Evolutionary conservation across 2,888 invertebrate genomes (phyloP), one percentile per base, ranked within the genome.

Genomic region (Oligia latruncula): DNA sequence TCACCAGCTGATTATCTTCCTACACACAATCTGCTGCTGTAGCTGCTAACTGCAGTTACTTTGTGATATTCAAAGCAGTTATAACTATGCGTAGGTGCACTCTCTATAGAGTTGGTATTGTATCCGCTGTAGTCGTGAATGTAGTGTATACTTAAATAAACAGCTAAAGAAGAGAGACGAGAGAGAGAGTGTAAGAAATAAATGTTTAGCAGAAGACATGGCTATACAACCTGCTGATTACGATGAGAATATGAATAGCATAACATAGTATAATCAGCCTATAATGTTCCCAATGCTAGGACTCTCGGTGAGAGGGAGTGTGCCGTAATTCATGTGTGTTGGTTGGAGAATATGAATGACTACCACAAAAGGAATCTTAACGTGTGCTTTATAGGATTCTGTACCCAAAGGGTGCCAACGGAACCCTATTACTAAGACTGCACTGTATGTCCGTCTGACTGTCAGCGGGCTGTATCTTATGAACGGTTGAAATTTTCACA

Each of bases 1-100:
- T 64, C 35, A 64, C 35, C 29, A 64, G 20, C 40, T 74, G 65
- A 58, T 86, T 74, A 75, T 75, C 83, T 29, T 66, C 86, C 83
- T 79, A 86, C 83, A 43, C 74, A 13, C 65, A 75, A 60, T 79
- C 29, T 23, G 17, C 35, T 66, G 20, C 8, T 77, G 29, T 43
- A n/a, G 2, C 20, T n/a, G 15, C 68, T 62, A 55, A 72, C 17
- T 80, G 52, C 77, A 77, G n/a, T 55, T 29, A 40, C n/a, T 35
- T 58, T 17, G 66, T 15, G 35, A 62, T 20, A 76, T 68, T 58
- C 35, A 49, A 64, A 35, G 35, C 15, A 11, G 4, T n/a, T 29
- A 35, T 15, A 23, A 52, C 29, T 29, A 52, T n/a, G 62, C 55
- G 70, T 83, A 70, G 58, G 58, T 6, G 11, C 35, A 20, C 20